phyloP scores from a whole-genome alignment of 2,888 invertebrate genomes.

The Dasypolia templi region DNA sequence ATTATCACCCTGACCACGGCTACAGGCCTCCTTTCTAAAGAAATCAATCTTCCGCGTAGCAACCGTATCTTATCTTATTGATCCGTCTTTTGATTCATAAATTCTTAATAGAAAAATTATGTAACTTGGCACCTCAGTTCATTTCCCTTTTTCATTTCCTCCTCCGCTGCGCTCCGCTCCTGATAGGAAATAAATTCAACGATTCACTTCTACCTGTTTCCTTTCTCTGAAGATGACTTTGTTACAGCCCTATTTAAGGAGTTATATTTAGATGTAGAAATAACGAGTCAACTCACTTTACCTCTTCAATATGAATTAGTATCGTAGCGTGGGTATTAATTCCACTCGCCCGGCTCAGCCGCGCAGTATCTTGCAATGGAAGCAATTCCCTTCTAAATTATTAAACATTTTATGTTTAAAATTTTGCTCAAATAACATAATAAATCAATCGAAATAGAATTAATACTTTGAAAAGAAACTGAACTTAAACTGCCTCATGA shows the following conservation, averaged over 20 bases:
- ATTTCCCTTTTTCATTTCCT: slow-evolving; percentile 61
- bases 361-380: slow-evolving; percentile 40
- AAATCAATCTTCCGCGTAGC: not conserved
- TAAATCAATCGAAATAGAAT: slow-evolving; percentile 66
- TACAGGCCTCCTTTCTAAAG: not conserved
- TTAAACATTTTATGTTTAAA: slow-evolving; percentile 54
- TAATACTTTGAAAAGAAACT: slow-evolving; percentile 67
- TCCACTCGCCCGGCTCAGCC: slow-evolving; percentile 48
- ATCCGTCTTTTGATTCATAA: slow-evolving; percentile 36
- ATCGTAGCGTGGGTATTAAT: slow-evolving; percentile 57
- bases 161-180: slow-evolving; percentile 35
- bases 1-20: not conserved
- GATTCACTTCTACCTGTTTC: slow-evolving; percentile 54
- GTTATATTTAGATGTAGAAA: slow-evolving; percentile 52
- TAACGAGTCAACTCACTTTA: slow-evolving; percentile 53
- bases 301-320: slow-evolving; percentile 55
- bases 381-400: slow-evolving; percentile 54
- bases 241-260: slow-evolving; percentile 26
- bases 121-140: slow-evolving; percentile 47
- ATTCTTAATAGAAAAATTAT: slow-evolving; percentile 39
- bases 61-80: slow-evolving; percentile 12
- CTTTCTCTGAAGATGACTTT: slow-evolving; percentile 45
- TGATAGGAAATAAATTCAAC: slow-evolving; percentile 60
- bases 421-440: slow-evolving; percentile 46
- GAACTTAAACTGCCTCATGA: slow-evolving; percentile 68